Evolutionary conservation across 2,888 invertebrate genomes (phyloP).

Genomic region (Byasa hedistus): DNA sequence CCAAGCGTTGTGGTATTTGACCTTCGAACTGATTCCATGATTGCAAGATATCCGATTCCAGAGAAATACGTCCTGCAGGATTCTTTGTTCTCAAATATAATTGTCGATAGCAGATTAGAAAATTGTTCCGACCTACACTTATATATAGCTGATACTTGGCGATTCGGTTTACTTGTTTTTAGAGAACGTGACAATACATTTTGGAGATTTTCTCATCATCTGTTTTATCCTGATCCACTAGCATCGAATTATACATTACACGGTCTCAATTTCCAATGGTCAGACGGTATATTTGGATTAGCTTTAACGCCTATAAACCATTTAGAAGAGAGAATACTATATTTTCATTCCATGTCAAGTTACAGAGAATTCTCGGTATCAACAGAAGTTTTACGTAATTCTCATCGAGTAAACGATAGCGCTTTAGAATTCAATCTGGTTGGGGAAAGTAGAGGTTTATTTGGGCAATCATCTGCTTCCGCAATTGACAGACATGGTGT

Average conservation of each 20-base stretch:
- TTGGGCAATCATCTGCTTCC: slow-evolving; percentile 87
- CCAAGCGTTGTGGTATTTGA: slow-evolving; percentile 88
- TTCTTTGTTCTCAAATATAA: slow-evolving; percentile 83
- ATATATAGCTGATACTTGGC: slow-evolving; percentile 86
- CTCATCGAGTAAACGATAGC: slow-evolving; percentile 60
- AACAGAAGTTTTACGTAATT: slow-evolving; percentile 83
- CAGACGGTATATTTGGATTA: slow-evolving; percentile 89
- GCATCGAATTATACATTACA: slow-evolving; percentile 87
- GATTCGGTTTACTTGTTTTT: slow-evolving; percentile 82
- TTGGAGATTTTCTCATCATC: slow-evolving; percentile 84
- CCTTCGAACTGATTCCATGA: slow-evolving; percentile 81
- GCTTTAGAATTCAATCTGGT: slow-evolving; percentile 57
- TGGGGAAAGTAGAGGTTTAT: slow-evolving; percentile 77
- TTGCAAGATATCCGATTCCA: slow-evolving; percentile 83
- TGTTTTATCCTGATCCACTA: slow-evolving; percentile 86
- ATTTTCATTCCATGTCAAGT: slow-evolving; percentile 91
- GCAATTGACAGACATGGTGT: slow-evolving; percentile 85
- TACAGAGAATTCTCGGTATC: slow-evolving; percentile 87
- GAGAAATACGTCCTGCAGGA: slow-evolving; percentile 82
- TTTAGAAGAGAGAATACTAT: slow-evolving; percentile 82
- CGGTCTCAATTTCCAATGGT: slow-evolving; percentile 89
- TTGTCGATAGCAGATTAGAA: slow-evolving; percentile 80
- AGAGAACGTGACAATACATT: slow-evolving; percentile 79
- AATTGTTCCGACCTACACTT: slow-evolving; percentile 83
- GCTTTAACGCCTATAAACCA: slow-evolving; percentile 81